These are phyloP conservation scores for Neuroterus valhalla DNA, from an alignment of 1,140 invertebrate species.

Conservation along the genomic window DNA sequence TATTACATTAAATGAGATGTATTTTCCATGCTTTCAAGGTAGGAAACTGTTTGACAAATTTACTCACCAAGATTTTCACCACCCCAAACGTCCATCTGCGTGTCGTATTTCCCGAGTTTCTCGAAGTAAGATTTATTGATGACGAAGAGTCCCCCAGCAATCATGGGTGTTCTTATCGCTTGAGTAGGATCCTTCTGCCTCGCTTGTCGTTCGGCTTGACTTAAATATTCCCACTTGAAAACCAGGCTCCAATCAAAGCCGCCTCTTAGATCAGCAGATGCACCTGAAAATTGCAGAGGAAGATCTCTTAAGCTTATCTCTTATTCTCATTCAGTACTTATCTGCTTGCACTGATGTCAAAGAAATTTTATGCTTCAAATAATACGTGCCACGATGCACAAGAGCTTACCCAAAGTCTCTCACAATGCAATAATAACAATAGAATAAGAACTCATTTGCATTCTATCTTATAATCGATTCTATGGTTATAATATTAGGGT, in stretches of 20 bases:
- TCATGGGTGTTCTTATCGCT: slow-evolving; percentile 92
- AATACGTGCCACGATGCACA: background rate
- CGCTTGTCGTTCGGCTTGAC: slow-evolving; percentile 85
- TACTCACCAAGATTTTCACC: slow-evolving; percentile 86
- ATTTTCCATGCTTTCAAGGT: background rate
- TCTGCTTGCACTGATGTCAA: slow-evolving; percentile 10
- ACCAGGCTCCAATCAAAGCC: slow-evolving; percentile 99
- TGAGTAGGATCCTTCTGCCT: slow-evolving; percentile 88
- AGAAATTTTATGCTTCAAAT: slow-evolving; percentile 13
- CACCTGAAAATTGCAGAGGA: slow-evolving; percentile 71
- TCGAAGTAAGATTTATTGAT: slow-evolving; percentile 95
- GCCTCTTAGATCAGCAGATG: slow-evolving; percentile 91
- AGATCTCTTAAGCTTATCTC: slow-evolving; percentile 31
- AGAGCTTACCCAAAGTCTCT: background rate
- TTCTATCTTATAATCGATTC: background rate
- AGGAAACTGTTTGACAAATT: background rate
- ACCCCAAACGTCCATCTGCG: slow-evolving; percentile 98
- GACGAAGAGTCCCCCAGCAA: slow-evolving; percentile 95
- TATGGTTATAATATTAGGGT: no score
- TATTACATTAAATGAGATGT: background rate
- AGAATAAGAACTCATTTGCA: background rate
- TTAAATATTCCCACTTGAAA: slow-evolving; percentile 96
- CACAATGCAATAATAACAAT: background rate
- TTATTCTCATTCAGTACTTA: background rate
- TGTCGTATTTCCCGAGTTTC: slow-evolving; percentile 96